Base-by-base conservation (phyloP, 2,888 invertebrate genomes). In the Horisme vitalbata region DNA sequence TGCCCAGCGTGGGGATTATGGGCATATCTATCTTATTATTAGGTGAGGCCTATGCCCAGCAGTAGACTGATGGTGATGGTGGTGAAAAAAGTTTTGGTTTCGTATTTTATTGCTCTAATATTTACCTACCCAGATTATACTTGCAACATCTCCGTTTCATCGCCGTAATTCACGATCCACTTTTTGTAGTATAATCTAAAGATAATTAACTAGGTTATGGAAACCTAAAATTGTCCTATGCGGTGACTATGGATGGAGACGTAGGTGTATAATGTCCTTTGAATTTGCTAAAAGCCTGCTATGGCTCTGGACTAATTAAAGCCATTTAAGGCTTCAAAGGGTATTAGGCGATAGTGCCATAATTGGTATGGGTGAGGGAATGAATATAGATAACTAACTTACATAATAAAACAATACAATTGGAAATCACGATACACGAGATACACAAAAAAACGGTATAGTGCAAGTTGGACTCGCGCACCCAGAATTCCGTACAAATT, bases 241-340 rank as follows among this genome's bases (percentile, higher is more conserved):
- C 41, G 50, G 32, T 44, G 28, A 14, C 26, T 49, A 18, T 49
- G 45, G n/a, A 9, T 58, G 59, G 61, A 45, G 58, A 62, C 57
- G 65, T 57, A 63, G 65, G 30, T n/a, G n/a, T n/a, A n/a, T n/a
- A n/a, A n/a, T n/a, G n/a, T 65, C 65, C 72, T 67, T 62, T 66
- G 65, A 64, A 64, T 58, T 59, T 55, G 54, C 59, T 63, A 61
- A 68, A 67, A 69, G 69, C 64, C 63, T 59, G 56, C 57, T 61
- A 57, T 38, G 59, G 63, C 57, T 63, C 59, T 55, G 57, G 57
- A 65, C 69, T 78, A 81, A 82, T 80, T 80, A 81, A 68, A 65
- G 60, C 55, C 65, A 65, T 71, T 75, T 66, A 71, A 61, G 63
- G 56, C 55, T 58, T 59, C 56, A 54, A 51, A 47, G 59, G 52